A percentile compares a stretch with the other conserved stretches of the same genome.
Evolutionary conservation across 2,113 vertebrate genomes (phyloP).

Genomic region (Phrynocephalus versicolor): DNA sequence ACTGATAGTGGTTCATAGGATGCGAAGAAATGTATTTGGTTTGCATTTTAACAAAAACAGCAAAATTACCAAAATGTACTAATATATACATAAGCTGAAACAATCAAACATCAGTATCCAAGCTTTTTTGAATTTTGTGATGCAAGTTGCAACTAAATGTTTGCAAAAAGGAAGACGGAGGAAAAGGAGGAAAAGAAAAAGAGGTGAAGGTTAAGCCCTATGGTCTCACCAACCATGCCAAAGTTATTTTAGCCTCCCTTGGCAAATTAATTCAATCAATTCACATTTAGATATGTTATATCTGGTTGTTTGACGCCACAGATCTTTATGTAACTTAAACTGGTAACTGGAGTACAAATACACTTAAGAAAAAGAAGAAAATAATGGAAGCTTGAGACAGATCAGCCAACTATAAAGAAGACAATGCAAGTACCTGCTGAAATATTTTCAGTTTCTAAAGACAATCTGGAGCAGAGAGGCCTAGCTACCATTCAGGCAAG

Average conservation of each 20-base stretch:
- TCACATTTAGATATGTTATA: not conserved
- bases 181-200: no score
- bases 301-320: not conserved
- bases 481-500: conserved; percentile 12
- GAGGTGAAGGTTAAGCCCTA: not conserved
- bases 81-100: no score
- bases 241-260: not conserved
- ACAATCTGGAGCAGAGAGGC: conserved; percentile 8
- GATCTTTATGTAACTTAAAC: not conserved
- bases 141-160: no score
- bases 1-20: not conserved
- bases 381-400: not conserved
- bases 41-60: no score
- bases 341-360: not conserved
- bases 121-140: no score
- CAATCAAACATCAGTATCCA: no score
- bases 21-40: not conserved
- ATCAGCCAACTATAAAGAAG: not conserved
- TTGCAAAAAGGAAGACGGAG: no score
- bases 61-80: no score
- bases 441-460: not conserved
- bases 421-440: not conserved
- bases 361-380: not conserved
- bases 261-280: no score
- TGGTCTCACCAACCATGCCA: not conserved